Evolutionary conservation across 2,888 invertebrate species (phyloP).

Genomic region (Diplolepis rosae): DNA sequence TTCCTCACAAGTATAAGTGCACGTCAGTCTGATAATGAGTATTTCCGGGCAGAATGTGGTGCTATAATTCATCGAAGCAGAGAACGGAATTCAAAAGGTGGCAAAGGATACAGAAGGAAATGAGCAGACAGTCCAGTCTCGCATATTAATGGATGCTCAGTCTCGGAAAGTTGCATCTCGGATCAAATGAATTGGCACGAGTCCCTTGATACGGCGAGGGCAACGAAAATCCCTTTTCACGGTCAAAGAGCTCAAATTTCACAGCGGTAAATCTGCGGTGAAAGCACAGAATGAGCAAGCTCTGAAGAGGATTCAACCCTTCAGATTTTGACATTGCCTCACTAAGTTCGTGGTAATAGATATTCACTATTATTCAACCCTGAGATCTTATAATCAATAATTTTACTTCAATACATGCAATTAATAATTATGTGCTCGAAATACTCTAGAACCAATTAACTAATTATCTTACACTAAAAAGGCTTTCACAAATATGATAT

Average conservation of each 20-base stretch:
- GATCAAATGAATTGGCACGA: slow-evolving; percentile 8
- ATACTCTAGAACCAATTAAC: not conserved
- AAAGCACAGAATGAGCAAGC: slow-evolving; percentile 20
- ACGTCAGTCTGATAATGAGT: not conserved
- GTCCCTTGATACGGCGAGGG: not conserved
- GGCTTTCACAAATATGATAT: not conserved
- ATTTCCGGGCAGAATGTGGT: not conserved
- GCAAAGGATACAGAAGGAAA: too few species aligned
- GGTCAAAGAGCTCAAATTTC: slow-evolving; percentile 29
- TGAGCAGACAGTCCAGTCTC: slow-evolving; percentile 3
- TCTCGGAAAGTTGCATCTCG: slow-evolving; percentile 11
- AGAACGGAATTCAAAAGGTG: not conserved
- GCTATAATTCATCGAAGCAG: not conserved
- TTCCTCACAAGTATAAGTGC: not conserved
- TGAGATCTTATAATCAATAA: not conserved
- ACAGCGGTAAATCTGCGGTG: slow-evolving; percentile 9
- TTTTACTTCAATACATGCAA: not conserved
- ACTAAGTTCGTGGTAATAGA: not conserved
- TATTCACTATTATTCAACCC: not conserved
- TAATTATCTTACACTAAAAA: not conserved
- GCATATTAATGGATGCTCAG: not conserved
- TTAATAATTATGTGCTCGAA: not conserved
- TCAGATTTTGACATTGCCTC: not conserved
- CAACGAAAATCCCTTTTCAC: slow-evolving; percentile 24
- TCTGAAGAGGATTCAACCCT: slow-evolving; percentile 9